Evolutionary conservation across 1,140 invertebrate genomes (phyloP).

Genomic region (Drosophila ananassae): DNA sequence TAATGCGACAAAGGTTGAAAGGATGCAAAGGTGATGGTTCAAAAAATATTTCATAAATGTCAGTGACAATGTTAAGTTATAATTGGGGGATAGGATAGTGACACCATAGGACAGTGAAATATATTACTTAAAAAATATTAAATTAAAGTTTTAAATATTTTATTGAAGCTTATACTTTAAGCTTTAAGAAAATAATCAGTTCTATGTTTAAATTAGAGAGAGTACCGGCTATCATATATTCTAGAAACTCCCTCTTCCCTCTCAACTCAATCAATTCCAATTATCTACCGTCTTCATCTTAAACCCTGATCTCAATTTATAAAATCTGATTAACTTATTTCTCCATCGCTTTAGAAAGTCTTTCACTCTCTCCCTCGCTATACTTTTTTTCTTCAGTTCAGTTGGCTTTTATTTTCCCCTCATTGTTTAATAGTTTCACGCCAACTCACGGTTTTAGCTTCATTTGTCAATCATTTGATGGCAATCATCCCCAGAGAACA

Average conservation of each 20-base stretch:
- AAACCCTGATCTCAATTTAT: slow-evolving; percentile 8
- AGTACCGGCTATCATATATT: too few species aligned
- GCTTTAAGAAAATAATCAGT: too few species aligned
- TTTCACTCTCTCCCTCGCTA: neutral
- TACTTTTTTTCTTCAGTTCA: neutral
- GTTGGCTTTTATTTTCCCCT: neutral
- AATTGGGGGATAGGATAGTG: too few species aligned
- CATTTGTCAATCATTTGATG: slow-evolving; percentile 68
- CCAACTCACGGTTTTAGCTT: slow-evolving; percentile 40
- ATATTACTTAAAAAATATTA: too few species aligned
- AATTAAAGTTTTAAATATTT: too few species aligned
- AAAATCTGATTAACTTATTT: slow-evolving; percentile 47
- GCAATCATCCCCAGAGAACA: slow-evolving; percentile 9
- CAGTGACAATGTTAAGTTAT: too few species aligned
- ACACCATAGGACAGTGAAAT: too few species aligned
- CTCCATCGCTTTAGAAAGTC: slow-evolving; percentile 8
- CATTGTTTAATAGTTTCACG: slow-evolving; percentile 58
- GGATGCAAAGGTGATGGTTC: neutral
- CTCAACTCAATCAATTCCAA: slow-evolving; percentile 17
- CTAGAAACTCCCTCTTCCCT: neutral
- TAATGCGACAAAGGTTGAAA: neutral
- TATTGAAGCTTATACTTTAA: too few species aligned
- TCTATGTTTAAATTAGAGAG: too few species aligned
- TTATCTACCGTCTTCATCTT: slow-evolving; percentile 4
- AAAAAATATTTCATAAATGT: neutral